Percentiles rank a stretch among this genome's conserved stretches.
Evolutionary conservation across 1,140 invertebrate genomes (phyloP).

Genomic region (Chrysomallon squamiferum): DNA sequence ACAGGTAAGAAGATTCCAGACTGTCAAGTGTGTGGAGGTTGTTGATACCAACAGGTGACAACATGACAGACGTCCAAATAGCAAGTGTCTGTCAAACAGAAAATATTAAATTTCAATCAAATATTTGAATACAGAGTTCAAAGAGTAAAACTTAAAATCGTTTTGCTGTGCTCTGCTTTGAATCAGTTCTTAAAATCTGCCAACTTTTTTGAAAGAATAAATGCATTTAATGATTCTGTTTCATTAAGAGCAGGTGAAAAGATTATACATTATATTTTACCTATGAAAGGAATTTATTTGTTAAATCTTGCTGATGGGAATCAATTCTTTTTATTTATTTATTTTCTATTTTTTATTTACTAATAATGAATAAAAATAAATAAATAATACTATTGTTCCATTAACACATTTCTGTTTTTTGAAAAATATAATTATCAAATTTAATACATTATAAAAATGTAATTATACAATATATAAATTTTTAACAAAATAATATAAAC

Average conservation of each 20-base stretch:
- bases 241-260: not conserved
- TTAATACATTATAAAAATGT: too few species aligned
- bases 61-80: not conserved
- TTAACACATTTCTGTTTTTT: too few species aligned
- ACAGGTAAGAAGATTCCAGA: conserved; percentile 1
- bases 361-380: too few species aligned
- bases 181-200: not conserved
- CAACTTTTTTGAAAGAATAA: not conserved
- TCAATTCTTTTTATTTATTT: too few species aligned
- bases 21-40: not conserved
- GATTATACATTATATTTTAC: not conserved
- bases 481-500: too few species aligned
- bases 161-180: not conserved
- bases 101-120: not conserved
- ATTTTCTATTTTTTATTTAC: too few species aligned
- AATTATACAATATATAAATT: too few species aligned
- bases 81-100: not conserved
- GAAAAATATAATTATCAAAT: too few species aligned
- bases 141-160: not conserved
- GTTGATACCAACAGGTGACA: not conserved
- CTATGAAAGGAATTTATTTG: too few species aligned
- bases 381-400: too few species aligned
- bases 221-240: not conserved
- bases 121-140: not conserved
- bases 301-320: too few species aligned